Base-by-base conservation (phyloP, 2,797 vertebrate genomes). In the Halcyon smyrnensis region DNA sequence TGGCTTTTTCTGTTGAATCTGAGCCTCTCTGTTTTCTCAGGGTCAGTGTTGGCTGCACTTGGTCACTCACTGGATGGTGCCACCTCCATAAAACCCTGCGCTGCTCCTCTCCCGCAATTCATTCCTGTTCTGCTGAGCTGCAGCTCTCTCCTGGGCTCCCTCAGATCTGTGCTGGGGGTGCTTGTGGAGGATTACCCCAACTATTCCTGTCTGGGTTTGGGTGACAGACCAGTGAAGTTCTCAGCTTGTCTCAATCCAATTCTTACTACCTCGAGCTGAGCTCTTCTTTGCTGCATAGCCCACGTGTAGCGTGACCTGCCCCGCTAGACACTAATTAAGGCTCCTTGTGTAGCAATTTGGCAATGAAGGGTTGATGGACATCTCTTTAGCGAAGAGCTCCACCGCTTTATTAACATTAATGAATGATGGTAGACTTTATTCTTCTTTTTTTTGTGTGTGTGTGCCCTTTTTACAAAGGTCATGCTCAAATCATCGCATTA, bases 271-370 rank as follows among this genome's bases (percentile, higher is more conserved):
- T 19, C 2, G 41, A 25, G 7, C 51, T 7, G 16, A 87, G 15
- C 39, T 77, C 41, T 48, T n/a, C 53, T n/a, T 32, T 1, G 0
- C 1, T 68, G 1, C 7, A 2, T 1, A 1, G 39, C 34, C 62
- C n/a, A 16, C 0, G 0, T 5, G 56, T 1, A 32, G 39, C 5
- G 0, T 3, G 63, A 11, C 74, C 83, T 88, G 93, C 83, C 89
- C 82, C 15, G 2, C 5, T 23, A 60, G 50, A 11, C 50, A 6
- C 41, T 80, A 54, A 93, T 94, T 73, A 93, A 74, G 15, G 17
- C 3, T 8, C 8, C 63, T 56, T 1, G 46, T 36, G 84, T 24
- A 14, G 41, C 56, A 77, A 30, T 74, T 53, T 64, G 57, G 62
- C 57, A 16, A 6, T 6, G 45, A 24, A 15, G 46, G 1, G 0